Conservation (phyloP, 2,888 invertebrate genomes). For the Nebria salina region DNA sequence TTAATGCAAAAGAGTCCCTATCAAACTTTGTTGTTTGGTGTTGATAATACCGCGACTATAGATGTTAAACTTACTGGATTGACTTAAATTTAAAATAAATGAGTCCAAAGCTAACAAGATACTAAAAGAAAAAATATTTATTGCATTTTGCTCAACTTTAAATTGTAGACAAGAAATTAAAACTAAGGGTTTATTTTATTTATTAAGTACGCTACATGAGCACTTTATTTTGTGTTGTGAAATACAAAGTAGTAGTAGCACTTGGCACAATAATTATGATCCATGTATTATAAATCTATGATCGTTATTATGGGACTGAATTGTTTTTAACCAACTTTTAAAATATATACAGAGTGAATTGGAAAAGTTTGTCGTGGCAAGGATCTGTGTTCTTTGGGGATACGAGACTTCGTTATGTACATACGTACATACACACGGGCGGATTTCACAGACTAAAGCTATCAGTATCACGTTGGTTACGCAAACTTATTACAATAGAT, state of each 20-base stretch:
- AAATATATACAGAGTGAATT: constrained; percentile 43
- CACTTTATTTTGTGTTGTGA: too few relatives aligned
- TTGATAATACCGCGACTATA: neutral
- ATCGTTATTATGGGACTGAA: constrained; percentile 6
- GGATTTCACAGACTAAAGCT: neutral
- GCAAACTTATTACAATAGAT: neutral
- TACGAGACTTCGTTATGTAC: neutral
- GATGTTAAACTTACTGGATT: too few relatives aligned
- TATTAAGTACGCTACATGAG: too few relatives aligned
- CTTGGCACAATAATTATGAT: too few relatives aligned
- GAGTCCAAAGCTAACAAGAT: neutral
- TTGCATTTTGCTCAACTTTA: neutral
- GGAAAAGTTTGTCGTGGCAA: constrained; percentile 29
- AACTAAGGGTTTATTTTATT: too few relatives aligned
- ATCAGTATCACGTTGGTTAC: too few relatives aligned
- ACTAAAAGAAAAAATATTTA: too few relatives aligned
- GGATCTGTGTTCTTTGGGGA: neutral
- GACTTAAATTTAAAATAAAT: neutral
- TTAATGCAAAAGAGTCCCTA: neutral
- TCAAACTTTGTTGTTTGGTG: neutral
- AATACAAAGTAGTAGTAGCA: too few relatives aligned
- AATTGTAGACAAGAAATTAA: too few relatives aligned
- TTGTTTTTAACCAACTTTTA: constrained; percentile 44
- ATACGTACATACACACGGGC: neutral
- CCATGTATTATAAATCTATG: neutral